Base-by-base conservation (phyloP, 1,140 invertebrate species). In the Nasonia longicornis region DNA sequence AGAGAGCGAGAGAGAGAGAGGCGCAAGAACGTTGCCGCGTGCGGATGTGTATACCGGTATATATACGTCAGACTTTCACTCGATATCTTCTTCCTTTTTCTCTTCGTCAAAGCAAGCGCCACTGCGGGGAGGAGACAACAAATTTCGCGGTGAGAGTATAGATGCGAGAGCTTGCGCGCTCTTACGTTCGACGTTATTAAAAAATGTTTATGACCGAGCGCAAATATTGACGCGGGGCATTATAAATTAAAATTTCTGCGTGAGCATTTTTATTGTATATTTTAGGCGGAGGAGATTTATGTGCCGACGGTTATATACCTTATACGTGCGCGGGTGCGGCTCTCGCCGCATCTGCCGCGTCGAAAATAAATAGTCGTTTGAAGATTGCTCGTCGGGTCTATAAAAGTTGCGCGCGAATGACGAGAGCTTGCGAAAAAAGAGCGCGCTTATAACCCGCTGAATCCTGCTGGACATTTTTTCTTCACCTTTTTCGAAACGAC, bases 201-300 rank as follows among this genome's bases (percentile, higher is more conserved):
- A 58, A 58, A 58, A 58, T 58, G 52, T 58, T 58, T 58, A 58
- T 16, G 52, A 58, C 16, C 52, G 1, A 58, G 52, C 52, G 14
- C 52, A 58, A 58, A 58, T 58, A 58, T 58, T 58, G 52, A 58
- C 52, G 20, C 14, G 48, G 12, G 2, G 48, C 48, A 58, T 58
- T 58, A 58, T 58, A 58, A 58, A 58, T 58, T 58, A 58, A 58
- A 58, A 58, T 58, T 58, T 58, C 52, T 58, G 52, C 20, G 52
- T n/a, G 52, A 20, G 16, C 52, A 58, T 58, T 58, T 58, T 58
- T 58, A 58, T 58, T 58, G 52, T 58, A 58, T 58, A 58, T 58
- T 58, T 58, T 58, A 58, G 31, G 31, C 31, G 20, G 52, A 2
- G 4, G 20, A n/a, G 20, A 58, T 20, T 20, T 58, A 58, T 58